Percentiles rank a stretch among this genome's conserved stretches.
phyloP scores from a whole-genome alignment of 2,113 vertebrate species.

The Nerophis lumbriciformis region DNA sequence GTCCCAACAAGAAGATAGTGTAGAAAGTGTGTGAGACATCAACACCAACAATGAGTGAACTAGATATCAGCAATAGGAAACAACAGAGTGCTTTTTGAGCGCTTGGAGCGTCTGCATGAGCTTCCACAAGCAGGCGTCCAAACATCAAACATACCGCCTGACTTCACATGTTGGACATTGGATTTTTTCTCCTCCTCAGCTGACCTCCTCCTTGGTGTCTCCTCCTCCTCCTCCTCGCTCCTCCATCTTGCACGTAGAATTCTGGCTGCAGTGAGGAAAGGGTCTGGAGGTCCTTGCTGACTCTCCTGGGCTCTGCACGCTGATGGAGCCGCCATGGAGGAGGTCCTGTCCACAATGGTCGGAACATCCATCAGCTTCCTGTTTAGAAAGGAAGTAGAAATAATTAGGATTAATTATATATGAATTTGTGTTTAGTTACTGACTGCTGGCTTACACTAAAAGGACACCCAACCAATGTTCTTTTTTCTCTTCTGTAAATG shows the following conservation, averaged over 20 bases:
- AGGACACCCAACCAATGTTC: too few relatives aligned
- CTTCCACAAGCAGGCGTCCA: conserved; percentile 20
- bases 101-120: conserved; percentile 4
- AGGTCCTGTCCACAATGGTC: neutral
- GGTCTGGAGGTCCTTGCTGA: conserved; percentile 10
- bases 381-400: too few relatives aligned
- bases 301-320: neutral
- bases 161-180: too few relatives aligned
- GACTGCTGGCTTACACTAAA: too few relatives aligned
- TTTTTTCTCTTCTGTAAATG: too few relatives aligned
- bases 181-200: neutral
- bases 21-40: too few relatives aligned
- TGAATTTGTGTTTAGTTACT: too few relatives aligned
- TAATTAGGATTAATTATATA: too few relatives aligned
- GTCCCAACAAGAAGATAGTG: too few relatives aligned
- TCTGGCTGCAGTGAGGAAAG: conserved; percentile 49
- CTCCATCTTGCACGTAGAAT: conserved; percentile 34
- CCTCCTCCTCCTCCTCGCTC: neutral
- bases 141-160: too few relatives aligned
- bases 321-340: neutral
- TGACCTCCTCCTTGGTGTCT: neutral
- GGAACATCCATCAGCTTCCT: too few relatives aligned
- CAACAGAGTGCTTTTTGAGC: conserved; percentile 29
- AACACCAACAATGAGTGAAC: neutral
- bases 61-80: conserved; percentile 46